A percentile compares a stretch with the other conserved stretches of the same genome.
These are phyloP conservation scores for Morinoia aosen DNA, from an alignment of 2,888 invertebrate species.

Conservation along the genomic window DNA sequence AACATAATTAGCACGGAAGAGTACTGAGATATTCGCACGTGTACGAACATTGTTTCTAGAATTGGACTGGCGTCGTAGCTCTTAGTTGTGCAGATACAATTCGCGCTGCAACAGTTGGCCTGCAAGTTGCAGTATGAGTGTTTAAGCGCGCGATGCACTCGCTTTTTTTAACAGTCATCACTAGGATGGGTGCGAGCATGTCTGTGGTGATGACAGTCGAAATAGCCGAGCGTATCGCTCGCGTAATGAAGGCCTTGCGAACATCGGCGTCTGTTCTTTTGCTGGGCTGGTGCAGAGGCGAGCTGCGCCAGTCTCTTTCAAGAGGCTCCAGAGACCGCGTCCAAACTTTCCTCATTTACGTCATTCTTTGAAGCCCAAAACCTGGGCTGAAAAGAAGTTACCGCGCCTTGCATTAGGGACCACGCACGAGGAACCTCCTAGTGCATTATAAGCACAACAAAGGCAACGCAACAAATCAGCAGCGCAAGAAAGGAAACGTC, in stretches of 20 bases:
- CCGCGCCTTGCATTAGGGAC: slow-evolving; percentile 15
- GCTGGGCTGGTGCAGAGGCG: neutral
- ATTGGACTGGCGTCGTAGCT: neutral
- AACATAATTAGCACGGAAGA: no score
- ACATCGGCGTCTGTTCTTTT: neutral
- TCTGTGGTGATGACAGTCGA: no score
- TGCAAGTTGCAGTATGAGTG: neutral
- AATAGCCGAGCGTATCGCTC: no score
- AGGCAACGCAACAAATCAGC: neutral
- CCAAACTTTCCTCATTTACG: slow-evolving; percentile 50
- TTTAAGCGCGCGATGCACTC: neutral
- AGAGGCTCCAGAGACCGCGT: slow-evolving; percentile 17
- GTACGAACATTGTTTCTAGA: neutral
- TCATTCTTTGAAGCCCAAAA: slow-evolving; percentile 43
- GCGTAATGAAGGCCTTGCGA: neutral
- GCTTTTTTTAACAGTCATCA: no score
- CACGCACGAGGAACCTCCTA: neutral
- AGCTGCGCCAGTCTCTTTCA: neutral
- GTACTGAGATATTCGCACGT: neutral
- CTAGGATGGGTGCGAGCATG: no score
- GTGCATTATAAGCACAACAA: neutral
- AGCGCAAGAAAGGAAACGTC: neutral
- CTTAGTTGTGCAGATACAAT: neutral
- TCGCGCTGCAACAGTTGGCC: neutral
- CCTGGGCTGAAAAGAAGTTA: slow-evolving; percentile 38